A percentile compares a stretch with the other conserved stretches of the same genome.
phyloP scores from a whole-genome alignment of 2,797 vertebrate genomes.

The Eleutherodactylus coqui region DNA sequence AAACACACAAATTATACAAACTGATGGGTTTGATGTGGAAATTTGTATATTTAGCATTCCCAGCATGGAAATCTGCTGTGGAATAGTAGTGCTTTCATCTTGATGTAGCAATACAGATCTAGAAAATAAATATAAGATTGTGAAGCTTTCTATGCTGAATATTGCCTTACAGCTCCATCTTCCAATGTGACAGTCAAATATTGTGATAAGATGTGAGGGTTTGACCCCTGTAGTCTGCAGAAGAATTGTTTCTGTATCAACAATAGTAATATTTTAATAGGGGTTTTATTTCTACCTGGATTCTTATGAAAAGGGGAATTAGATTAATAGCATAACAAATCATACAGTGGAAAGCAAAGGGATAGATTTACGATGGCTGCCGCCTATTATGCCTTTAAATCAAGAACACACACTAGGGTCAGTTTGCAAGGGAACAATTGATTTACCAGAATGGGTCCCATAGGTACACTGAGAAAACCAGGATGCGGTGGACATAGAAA shows the following conservation, averaged over 20 bases:
- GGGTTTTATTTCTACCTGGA: not conserved
- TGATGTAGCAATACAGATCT: constrained; percentile 3
- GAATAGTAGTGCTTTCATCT: constrained; percentile 23
- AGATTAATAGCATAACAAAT: not conserved
- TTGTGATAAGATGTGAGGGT: not conserved
- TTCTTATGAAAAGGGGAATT: not conserved
- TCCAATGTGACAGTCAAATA: constrained; percentile 7
- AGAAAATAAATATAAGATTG: not conserved
- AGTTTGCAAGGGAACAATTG: no score
- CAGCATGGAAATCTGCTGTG: constrained; percentile 22
- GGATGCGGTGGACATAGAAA: no score
- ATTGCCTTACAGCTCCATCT: not conserved
- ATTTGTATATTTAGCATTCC: constrained; percentile 24
- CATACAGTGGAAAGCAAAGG: not conserved
- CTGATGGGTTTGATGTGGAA: constrained; percentile 37
- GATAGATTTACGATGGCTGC: not conserved
- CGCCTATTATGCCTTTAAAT: no score
- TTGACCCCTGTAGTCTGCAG: not conserved
- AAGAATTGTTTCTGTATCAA: not conserved
- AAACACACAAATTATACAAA: constrained; percentile 17
- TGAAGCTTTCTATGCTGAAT: not conserved
- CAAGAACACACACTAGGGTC: no score
- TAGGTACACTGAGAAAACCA: no score
- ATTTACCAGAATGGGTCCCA: no score
- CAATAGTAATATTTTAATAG: not conserved